Evolutionary conservation across 2,888 invertebrate species (phyloP), one percentile per base, ranked within the genome.

Genomic region (Hydropsyche betteni): DNA sequence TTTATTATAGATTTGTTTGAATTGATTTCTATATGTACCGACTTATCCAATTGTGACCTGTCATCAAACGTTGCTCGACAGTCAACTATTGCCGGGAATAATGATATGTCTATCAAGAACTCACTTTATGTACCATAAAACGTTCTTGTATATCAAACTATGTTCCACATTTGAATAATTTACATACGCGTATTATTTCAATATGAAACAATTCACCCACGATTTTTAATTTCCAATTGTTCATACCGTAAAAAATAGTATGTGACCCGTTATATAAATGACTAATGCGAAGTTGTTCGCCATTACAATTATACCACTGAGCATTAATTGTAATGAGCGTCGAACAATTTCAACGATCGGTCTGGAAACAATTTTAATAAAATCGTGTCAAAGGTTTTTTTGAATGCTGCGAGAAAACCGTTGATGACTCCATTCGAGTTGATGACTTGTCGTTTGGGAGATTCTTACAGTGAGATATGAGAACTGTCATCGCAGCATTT

Each of bases 31-130:
- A 10, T 44, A 44, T 44, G 7, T 44, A 8, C 44, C 12, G 44
- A 51, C 51, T 74, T 74, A 74, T 74, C 74, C 74, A 36, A 58
- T 74, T 74, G 50, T 68, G 69, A 53, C 69, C 69, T 73, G 78
- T 76, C 78, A 76, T 72, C 74, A 76, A 71, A 74, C 74, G 68
- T 69, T 69, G 58, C 64, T 64, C 71, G 76, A 69, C 74, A 52
- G 72, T 74, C 75, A 74, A 73, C 76, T 69, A 58, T 69, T n/a
- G 16, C 70, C 14, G 61, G 70, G 58, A 69, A 76, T 76, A 75
- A 76, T 75, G 75, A 78, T 72, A 68, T 68, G 76, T 76, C 68
- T 76, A 76, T 78, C 78, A 76, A 69, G 70, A 76, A 36, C 52
- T 70, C 24, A 50, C 24, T 52, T 70, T 50, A 52, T 70, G 70